These are phyloP conservation scores for Orthonychiurus folsomi DNA, from an alignment of 2,888 invertebrate genomes.

Conservation along the genomic window DNA sequence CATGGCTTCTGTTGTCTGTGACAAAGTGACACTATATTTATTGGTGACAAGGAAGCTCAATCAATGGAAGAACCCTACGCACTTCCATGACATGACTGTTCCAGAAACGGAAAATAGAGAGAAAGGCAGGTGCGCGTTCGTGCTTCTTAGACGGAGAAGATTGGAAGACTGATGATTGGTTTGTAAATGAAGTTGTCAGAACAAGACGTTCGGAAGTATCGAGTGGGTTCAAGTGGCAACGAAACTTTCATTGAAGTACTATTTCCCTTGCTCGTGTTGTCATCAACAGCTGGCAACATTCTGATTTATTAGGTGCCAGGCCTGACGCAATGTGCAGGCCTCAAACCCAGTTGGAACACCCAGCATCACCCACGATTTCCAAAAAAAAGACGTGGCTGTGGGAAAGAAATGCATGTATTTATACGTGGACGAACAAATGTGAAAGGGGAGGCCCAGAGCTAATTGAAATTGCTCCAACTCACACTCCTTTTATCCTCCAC, in stretches of 20 bases:
- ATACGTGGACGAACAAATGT: too few species aligned
- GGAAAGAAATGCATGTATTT: too few species aligned
- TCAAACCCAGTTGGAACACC: conserved; percentile 4
- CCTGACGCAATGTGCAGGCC: conserved; percentile 33
- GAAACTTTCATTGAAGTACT: conserved; percentile 21
- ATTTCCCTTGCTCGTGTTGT: conserved; percentile 30
- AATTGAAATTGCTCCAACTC: conserved; percentile 36
- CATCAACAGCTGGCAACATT: conserved; percentile 36
- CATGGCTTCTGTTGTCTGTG: neutral
- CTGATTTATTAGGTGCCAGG: conserved; percentile 40
- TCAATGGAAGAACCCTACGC: neutral
- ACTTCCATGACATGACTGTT: neutral
- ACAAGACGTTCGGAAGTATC: conserved; percentile 25
- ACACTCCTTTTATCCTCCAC: conserved; percentile 9
- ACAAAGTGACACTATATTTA: neutral
- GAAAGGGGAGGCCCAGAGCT: too few species aligned
- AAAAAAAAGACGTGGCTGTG: too few species aligned
- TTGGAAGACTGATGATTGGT: conserved; percentile 22
- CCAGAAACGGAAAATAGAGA: neutral
- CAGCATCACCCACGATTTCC: too few species aligned
- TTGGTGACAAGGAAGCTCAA: neutral
- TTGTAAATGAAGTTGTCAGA: conserved; percentile 33
- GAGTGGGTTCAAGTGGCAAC: conserved; percentile 20
- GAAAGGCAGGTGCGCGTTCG: conserved; percentile 7
- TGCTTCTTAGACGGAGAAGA: conserved; percentile 14